A percentile compares a stretch with the other conserved stretches of the same genome.
Evolutionary conservation across 1,140 invertebrate species (phyloP).

Genomic region (Tetramorium alpestre): DNA sequence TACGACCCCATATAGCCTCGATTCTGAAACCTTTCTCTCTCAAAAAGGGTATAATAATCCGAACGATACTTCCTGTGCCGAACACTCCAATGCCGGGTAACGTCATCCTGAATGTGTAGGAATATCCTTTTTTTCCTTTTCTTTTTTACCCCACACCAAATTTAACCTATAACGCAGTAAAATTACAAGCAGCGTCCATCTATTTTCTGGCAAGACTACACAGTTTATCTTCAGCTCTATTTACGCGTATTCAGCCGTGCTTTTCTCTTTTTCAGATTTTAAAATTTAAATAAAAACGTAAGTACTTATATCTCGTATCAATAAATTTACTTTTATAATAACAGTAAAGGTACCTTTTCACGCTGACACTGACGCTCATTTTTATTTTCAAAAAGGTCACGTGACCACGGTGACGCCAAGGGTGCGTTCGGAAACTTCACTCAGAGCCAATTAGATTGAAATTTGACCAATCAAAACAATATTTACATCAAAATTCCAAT

Average conservation of each 20-base stretch:
- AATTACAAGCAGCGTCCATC: neutral
- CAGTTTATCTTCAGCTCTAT: neutral
- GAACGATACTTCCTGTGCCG: conserved; percentile 95
- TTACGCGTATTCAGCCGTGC: neutral
- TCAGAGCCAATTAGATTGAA: no score
- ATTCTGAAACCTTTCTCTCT: conserved; percentile 96
- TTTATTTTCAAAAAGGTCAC: no score
- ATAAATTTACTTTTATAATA: conserved; percentile 1
- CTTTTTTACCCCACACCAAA: neutral
- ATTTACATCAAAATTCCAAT: no score
- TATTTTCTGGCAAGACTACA: neutral
- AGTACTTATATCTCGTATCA: neutral
- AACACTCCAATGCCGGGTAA: conserved; percentile 98
- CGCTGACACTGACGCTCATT: no score
- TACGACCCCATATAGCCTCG: conserved; percentile 96
- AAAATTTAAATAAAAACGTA: neutral
- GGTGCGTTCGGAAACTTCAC: no score
- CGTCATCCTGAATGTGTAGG: conserved; percentile 71
- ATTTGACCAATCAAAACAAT: no score
- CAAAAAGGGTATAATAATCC: conserved; percentile 95
- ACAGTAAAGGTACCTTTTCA: neutral
- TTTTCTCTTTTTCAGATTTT: neutral
- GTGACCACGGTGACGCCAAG: no score
- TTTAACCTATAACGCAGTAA: conserved; percentile 16
- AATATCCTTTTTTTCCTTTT: neutral